Evolutionary conservation across 2,888 invertebrate genomes (phyloP).

Genomic region (Thalpophila matura): DNA sequence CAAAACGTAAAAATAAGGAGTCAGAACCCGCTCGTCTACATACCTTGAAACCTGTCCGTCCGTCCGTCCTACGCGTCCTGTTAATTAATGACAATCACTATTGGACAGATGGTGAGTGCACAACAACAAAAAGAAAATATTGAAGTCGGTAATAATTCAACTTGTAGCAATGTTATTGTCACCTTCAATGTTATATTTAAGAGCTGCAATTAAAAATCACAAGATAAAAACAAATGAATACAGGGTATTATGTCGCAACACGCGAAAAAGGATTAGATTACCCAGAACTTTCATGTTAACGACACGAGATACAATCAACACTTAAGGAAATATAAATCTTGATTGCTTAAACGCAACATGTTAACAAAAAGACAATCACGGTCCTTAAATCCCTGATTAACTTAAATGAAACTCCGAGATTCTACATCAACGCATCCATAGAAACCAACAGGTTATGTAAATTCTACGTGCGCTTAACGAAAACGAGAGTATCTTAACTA

Average conservation of each 20-base stretch:
- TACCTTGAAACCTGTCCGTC: constrained; percentile 69
- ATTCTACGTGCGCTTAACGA: constrained; percentile 67
- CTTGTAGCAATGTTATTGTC: not conserved
- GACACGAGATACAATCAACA: constrained; percentile 35
- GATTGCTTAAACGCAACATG: constrained; percentile 30
- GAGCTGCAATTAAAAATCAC: constrained; percentile 16
- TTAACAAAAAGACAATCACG: constrained; percentile 1
- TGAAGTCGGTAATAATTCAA: constrained; percentile 35
- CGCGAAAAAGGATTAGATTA: constrained; percentile 36
- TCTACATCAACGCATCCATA: constrained; percentile 22
- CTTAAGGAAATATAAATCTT: constrained; percentile 35
- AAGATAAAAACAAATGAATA: not conserved
- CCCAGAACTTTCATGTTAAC: constrained; percentile 41
- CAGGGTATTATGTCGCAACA: constrained; percentile 1
- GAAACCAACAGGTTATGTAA: constrained; percentile 58
- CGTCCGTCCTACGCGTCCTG: constrained; percentile 67
- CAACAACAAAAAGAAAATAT: constrained; percentile 26
- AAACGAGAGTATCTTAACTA: constrained; percentile 85
- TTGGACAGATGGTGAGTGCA: constrained; percentile 64
- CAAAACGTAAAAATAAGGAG: constrained; percentile 46
- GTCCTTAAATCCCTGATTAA: constrained; percentile 23
- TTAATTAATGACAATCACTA: constrained; percentile 74
- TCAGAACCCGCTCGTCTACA: constrained; percentile 63
- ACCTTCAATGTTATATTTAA: constrained; percentile 16
- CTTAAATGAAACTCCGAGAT: constrained; percentile 35